phyloP scores from a whole-genome alignment of 1,140 invertebrate species.

The Drosophila erecta region DNA sequence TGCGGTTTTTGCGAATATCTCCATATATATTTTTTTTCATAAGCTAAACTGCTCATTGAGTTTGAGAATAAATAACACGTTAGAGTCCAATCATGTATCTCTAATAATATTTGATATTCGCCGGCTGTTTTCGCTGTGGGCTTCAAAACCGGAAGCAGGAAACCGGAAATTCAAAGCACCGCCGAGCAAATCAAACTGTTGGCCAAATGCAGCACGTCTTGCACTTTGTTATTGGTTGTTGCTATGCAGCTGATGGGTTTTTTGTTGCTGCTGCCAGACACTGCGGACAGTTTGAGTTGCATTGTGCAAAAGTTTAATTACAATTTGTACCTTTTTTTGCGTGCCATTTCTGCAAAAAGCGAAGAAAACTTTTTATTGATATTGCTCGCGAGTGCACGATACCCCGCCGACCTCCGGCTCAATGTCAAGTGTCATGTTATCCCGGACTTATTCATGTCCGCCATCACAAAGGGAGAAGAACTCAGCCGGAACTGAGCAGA shows the following conservation, averaged over 20 bases:
- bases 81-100: neutral
- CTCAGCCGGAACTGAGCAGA: constrained; percentile 36
- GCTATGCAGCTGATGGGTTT: constrained; percentile 57
- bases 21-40: neutral
- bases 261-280: constrained; percentile 54
- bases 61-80: no score
- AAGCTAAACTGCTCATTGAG: no score
- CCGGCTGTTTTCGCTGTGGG: constrained; percentile 6
- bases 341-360: constrained; percentile 59
- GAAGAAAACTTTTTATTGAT: constrained; percentile 77
- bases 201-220: constrained; percentile 31
- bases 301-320: constrained; percentile 80
- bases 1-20: no score
- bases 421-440: constrained; percentile 80
- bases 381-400: constrained; percentile 57
- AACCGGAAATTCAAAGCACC: constrained; percentile 79
- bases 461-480: constrained; percentile 43
- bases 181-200: constrained; percentile 72
- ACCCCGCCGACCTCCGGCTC: constrained; percentile 21
- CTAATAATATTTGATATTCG: constrained; percentile 5
- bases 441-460: constrained; percentile 66
- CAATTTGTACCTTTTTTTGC: constrained; percentile 62
- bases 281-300: constrained; percentile 75
- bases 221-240: constrained; percentile 68
- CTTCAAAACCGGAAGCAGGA: constrained; percentile 59